Evolutionary conservation across 2,113 vertebrate genomes (phyloP), one percentile per base, ranked within the genome.

Genomic region (Odontophorus gujanensis): DNA sequence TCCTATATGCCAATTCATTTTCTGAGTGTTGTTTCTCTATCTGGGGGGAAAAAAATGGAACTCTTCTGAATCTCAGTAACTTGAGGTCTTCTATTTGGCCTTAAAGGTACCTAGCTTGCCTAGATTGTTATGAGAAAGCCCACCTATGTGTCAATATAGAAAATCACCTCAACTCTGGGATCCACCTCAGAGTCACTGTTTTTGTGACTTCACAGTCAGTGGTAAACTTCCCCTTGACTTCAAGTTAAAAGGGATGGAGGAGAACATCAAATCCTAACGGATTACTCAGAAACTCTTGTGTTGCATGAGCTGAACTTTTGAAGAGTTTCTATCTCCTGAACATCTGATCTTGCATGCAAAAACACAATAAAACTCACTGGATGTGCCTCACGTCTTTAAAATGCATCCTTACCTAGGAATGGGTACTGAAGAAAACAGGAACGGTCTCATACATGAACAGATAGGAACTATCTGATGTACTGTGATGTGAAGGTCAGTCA

Each of bases 131-230:
- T 22, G 20, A 62, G 19, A 22, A 82, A 82, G 22, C 30, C 7
- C 13, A 73, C 5, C 4, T 28, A 17, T 0, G 2, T 5, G 12
- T 47, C 62, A 76, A 36, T 34, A 55, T 32, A 73, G 30, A 75
- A 75, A 86, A 51, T 19, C 22, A 28, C 40, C 21, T 59, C 53
- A 48, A 81, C 4, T 20, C n/a, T 78, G 66, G 25, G 24, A 73
- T 43, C 58, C 38, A 38, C 2, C 47, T 12, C 36, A 62, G 26
- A 51, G 6, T 42, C 25, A 34, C 0, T 48, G 34, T 0, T 9
- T 10, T 76, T 67, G 10, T 28, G 16, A 17, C 8, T 79, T 79
- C 45, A 45, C 14, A n/a, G 2, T 24, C 72, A 59, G 62, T 28
- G 28, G 38, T 36, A 87, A 81, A 74, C 59, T 16, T 68, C 53